Percentiles rank a stretch among this genome's conserved stretches.
Evolutionary conservation across 1,140 invertebrate species (phyloP).

Genomic region (Hycleus phaleratus): DNA sequence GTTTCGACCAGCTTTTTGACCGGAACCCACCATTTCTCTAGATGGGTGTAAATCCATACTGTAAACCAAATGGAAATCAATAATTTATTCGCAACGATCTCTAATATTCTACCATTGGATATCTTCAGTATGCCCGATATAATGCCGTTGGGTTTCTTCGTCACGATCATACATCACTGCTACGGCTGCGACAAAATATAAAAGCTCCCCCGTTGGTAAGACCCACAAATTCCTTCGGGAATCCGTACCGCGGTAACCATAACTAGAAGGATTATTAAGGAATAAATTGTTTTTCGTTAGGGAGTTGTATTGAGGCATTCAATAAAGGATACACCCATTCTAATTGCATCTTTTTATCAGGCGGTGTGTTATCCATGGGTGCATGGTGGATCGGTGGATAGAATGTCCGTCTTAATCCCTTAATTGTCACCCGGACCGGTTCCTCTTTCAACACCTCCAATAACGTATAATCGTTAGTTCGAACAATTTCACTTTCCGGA

Average conservation of each 20-base stretch:
- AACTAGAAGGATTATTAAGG: slow-evolving; percentile 46
- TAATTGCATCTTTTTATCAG: slow-evolving; percentile 77
- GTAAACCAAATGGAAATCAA: slow-evolving; percentile 18
- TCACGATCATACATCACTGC: slow-evolving; percentile 86
- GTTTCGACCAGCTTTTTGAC: slow-evolving; percentile 74
- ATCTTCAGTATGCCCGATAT: slow-evolving; percentile 89
- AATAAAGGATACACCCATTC: slow-evolving; percentile 82
- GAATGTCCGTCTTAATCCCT: slow-evolving; percentile 74
- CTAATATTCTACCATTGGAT: slow-evolving; percentile 57
- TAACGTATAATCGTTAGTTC: slow-evolving; percentile 70
- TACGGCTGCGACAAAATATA: slow-evolving; percentile 88
- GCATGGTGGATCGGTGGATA: slow-evolving; percentile 79
- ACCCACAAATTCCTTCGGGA: slow-evolving; percentile 83
- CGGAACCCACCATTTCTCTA: slow-evolving; percentile 81
- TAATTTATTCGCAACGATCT: not conserved
- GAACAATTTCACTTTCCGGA: slow-evolving; percentile 67
- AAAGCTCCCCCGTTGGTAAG: slow-evolving; percentile 81
- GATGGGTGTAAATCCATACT: slow-evolving; percentile 88
- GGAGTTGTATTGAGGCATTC: no score
- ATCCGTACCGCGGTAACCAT: slow-evolving; percentile 87
- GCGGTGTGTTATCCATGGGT: slow-evolving; percentile 71
- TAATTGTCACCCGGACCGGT: slow-evolving; percentile 73
- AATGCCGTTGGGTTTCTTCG: slow-evolving; percentile 86
- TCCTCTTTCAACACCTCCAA: slow-evolving; percentile 77
- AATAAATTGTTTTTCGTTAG: slow-evolving; percentile 2